Percentiles rank a stretch among this genome's conserved stretches.
phyloP scores from a whole-genome alignment of 2,113 vertebrate species.

The Rana temporaria region DNA sequence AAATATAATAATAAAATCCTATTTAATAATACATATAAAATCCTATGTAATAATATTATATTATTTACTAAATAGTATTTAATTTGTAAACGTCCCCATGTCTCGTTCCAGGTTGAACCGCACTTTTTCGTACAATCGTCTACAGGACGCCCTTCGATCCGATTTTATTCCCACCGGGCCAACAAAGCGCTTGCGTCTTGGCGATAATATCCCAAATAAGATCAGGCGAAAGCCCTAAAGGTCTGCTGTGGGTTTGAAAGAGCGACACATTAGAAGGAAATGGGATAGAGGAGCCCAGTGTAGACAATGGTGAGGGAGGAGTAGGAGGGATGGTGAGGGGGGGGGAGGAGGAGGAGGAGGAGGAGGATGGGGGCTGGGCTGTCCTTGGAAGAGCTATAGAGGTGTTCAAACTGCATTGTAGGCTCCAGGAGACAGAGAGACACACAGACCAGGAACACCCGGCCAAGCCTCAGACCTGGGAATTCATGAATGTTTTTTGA shows the following conservation, averaged over 20 bases:
- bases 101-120: no score
- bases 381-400: conserved; percentile 63
- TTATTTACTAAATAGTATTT: no score
- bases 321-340: not conserved
- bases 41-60: no score
- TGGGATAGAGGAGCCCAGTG: not conserved
- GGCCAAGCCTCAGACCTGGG: not conserved
- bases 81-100: no score
- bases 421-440: not conserved
- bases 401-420: conserved; percentile 57
- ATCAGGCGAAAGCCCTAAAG: not conserved
- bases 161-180: no score
- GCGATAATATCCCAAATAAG: not conserved
- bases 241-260: not conserved
- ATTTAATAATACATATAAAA: no score
- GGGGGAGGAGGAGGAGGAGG: not conserved
- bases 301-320: conserved; percentile 7
- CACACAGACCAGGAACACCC: not conserved
- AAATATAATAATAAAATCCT: no score
- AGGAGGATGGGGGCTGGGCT: conserved; percentile 2
- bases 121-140: no score
- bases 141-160: no score
- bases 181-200: no score
- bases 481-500: not conserved
- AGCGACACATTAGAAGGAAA: not conserved